Evolutionary conservation across 1,140 invertebrate genomes (phyloP).

Genomic region (Brachionus plicatilis): DNA sequence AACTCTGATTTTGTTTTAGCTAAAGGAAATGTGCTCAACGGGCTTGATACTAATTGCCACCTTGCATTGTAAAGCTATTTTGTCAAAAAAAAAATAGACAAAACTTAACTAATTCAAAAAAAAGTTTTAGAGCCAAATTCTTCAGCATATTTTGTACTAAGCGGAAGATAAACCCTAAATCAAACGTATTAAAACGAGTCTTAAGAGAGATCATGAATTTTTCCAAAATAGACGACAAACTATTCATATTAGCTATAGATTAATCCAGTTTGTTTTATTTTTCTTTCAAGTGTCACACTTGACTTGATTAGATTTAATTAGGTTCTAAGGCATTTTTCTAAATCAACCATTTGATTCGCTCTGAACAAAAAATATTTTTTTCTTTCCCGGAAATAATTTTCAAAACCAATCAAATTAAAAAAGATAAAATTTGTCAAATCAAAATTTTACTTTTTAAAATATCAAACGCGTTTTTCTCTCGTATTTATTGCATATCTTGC

Average conservation of each 20-base stretch:
- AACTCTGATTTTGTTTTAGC: not conserved
- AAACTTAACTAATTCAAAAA: not conserved
- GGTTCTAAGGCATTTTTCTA: conserved; percentile 6
- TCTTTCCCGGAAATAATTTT: not conserved
- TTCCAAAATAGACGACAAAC: not conserved
- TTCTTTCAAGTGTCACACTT: conserved; percentile 38
- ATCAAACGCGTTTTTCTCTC: not conserved
- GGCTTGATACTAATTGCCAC: not conserved
- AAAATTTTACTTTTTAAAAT: not conserved
- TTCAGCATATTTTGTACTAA: not conserved
- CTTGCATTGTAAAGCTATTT: not conserved
- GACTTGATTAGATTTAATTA: conserved; percentile 39
- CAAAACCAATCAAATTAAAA: not conserved
- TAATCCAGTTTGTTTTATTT: conserved; percentile 22
- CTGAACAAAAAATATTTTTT: not conserved
- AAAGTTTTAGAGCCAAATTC: not conserved
- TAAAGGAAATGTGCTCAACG: not conserved
- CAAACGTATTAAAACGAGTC: not conserved
- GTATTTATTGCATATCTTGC: conserved; percentile 11
- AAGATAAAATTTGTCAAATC: not conserved
- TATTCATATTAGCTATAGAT: conserved; percentile 34
- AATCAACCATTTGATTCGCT: not conserved
- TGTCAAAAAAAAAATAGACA: not conserved
- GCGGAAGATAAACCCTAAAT: conserved; percentile 19
- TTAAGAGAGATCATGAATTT: conserved; percentile 32